Evolutionary conservation across 2,113 vertebrate species (phyloP).

Genomic region (Semnornis frantzii): DNA sequence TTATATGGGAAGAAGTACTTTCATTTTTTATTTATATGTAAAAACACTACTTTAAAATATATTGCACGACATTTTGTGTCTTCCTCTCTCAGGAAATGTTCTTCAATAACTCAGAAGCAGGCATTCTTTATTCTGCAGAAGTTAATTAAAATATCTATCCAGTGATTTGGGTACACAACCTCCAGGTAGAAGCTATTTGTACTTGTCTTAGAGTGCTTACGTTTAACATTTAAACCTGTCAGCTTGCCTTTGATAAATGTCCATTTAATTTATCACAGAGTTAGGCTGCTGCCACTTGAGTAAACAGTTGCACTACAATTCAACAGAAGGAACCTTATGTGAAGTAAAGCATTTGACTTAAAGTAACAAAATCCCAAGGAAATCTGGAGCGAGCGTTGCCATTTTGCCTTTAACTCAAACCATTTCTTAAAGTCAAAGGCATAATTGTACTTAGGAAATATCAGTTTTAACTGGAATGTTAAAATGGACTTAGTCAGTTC

Average conservation of each 20-base stretch:
- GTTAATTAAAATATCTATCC: slow-evolving; percentile 49
- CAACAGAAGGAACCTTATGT: slow-evolving; percentile 3
- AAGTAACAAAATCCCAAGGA: neutral
- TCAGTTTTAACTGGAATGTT: neutral
- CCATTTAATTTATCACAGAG: slow-evolving; percentile 30
- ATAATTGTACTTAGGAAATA: slow-evolving; percentile 1
- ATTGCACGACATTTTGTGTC: neutral
- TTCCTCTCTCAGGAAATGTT: slow-evolving; percentile 34
- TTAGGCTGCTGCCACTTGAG: slow-evolving; percentile 21
- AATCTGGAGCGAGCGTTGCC: neutral
- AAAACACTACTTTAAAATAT: neutral
- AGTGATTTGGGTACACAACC: slow-evolving; percentile 12
- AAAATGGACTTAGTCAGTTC: neutral
- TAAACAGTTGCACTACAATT: slow-evolving; percentile 29
- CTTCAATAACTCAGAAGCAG: slow-evolving; percentile 32
- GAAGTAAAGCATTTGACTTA: neutral
- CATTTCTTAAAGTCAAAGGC: neutral
- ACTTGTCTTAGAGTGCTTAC: slow-evolving; percentile 29
- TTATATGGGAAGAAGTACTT: neutral
- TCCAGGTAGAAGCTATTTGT: slow-evolving; percentile 51
- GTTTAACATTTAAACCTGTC: slow-evolving; percentile 27
- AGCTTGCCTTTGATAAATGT: slow-evolving; percentile 20
- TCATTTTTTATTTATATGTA: neutral
- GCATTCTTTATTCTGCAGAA: neutral
- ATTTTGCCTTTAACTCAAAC: neutral